These are phyloP conservation scores for Drosophila antonietae DNA, from an alignment of 2,888 invertebrate genomes.

Conservation along the genomic window DNA sequence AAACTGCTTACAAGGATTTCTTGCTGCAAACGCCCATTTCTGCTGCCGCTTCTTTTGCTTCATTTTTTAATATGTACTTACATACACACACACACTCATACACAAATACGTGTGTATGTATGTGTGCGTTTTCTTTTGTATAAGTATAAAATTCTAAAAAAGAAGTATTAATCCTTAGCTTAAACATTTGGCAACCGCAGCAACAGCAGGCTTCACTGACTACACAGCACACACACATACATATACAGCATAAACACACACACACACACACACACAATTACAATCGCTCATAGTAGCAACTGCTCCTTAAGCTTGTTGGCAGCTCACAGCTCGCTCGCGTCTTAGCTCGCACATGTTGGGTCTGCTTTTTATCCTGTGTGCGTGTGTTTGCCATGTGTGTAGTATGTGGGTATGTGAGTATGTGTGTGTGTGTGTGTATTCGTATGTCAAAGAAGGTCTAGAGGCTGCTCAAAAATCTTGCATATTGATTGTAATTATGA, in stretches of 20 bases:
- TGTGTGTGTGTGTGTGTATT: background rate
- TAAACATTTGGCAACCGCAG: constrained; percentile 77
- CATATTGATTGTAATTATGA: constrained; percentile 26
- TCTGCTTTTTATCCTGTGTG: background rate
- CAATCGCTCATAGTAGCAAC: background rate
- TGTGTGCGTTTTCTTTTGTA: constrained; percentile 43
- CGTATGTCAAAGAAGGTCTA: background rate
- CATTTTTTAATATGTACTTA: constrained; percentile 59
- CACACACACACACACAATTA: constrained; percentile 11
- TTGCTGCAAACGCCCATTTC: background rate
- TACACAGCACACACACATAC: constrained; percentile 13
- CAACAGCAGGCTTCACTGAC: constrained; percentile 41
- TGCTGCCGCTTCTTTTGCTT: constrained; percentile 15
- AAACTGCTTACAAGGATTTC: constrained; percentile 81
- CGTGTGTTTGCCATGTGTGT: background rate
- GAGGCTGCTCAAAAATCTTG: constrained; percentile 7
- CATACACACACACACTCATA: constrained; percentile 5
- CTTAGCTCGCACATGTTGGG: constrained; percentile 7
- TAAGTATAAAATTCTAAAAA: constrained; percentile 77
- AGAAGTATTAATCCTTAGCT: constrained; percentile 80
- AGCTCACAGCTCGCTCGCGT: constrained; percentile 15
- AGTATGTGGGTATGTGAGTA: background rate
- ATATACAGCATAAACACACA: constrained; percentile 10
- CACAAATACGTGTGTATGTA: background rate
- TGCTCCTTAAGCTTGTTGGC: constrained; percentile 13